These are phyloP conservation scores for rabbit (Oryctolagus cuniculus) DNA, from an alignment of 2,113 vertebrate genomes.

Conservation along the genomic window mOryCun1.1 NC_091434.1:60987501-60988000, in stretches of 20 bases:
- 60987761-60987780: neutral
- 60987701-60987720: neutral
- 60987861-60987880: neutral
- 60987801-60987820: neutral
- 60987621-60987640: neutral
- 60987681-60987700: neutral
- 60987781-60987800: neutral
- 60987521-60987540: slow-evolving; percentile 27
- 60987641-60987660: slow-evolving; percentile 5
- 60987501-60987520: too few relatives aligned
- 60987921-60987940: neutral
- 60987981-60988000: slow-evolving; percentile 14
- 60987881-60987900: neutral
- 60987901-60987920: neutral
- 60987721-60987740: neutral
- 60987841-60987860: neutral
- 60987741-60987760: neutral
- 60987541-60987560: neutral
- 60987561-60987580: neutral
- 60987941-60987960: neutral
- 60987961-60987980: neutral
- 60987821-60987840: neutral
- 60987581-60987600: neutral
- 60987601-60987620: neutral
- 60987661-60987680: neutral